Evolutionary conservation across 2,113 vertebrate species (phyloP), one percentile per base, ranked within the genome.

Genomic region (Archilochus colubris): DNA sequence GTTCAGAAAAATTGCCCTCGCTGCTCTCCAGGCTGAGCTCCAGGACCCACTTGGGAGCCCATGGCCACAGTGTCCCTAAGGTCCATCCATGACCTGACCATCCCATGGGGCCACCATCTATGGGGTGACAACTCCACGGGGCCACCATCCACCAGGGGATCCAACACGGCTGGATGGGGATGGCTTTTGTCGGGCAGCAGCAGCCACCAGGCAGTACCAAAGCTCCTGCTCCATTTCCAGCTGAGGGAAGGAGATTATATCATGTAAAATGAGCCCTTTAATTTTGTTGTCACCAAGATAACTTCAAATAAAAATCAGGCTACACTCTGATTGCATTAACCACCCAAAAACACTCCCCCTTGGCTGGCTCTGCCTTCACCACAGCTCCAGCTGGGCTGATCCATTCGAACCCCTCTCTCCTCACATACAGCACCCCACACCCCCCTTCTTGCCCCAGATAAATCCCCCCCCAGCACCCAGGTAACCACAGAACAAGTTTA

Each of bases 261-360:
- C 48, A 44, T 10, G 33, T 53, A 66, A 91, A 93, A 83, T 1
- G 0, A 7, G 84, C 53, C 84, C 93, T 83, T 54, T 10, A 80
- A 94, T 90, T 95, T 82, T 19, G 22, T 2, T 84, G 81, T 87
- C 91, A 92, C 33, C 43, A 28, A 84, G 74, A 55, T 67, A 86
- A 51, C 31, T 51, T 79, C 44, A 81, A 75, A 58, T 12, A 25
- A 66, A 57, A 89, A 43, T 13, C 83, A 63, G 86, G 31, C 25
- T 14, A 46, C 86, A 66, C 83, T 73, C 89, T 0, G 6, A 36
- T 51, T 70, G 69, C 13, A 6, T 81, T 13, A 30, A 75, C 55
- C 48, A 5, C 40, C 87, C 40, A 48, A n/a, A 93, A 89, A 30
- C 23, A 48, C 62, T 27, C 28, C 10, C 11, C 0, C 3, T 1